Base-by-base conservation (phyloP, 2,888 invertebrate genomes). In the Leucophenga maculata region DNA sequence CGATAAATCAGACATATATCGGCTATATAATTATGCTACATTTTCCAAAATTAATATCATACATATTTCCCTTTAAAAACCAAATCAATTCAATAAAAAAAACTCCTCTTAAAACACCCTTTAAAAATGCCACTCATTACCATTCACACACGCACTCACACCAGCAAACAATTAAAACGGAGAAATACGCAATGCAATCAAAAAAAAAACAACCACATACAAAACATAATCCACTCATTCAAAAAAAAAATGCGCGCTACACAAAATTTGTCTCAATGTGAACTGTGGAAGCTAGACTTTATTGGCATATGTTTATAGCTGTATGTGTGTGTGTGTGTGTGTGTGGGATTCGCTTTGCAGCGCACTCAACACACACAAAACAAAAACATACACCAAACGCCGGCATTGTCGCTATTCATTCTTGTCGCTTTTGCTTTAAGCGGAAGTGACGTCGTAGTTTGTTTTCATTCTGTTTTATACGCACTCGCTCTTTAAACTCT, bases 371-470 rank as follows among this genome's bases (percentile, higher is more conserved):
- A n/a, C n/a, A n/a, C n/a, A n/a, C n/a, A 31, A 13, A 3, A 54
- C 54, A 32, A 4, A 18, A 39, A 39, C 60, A 60, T 18, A 22
- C 39, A 60, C 44, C 14, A 31, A 55, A 50, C 44, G 60, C 20
- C 67, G 55, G 65, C 60, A 39, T 67, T 48, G 59, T 60, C 57
- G n/a, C 14, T 11, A 1, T 39, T 39, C 39, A 39, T 39, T 39
- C 11, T 39, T 39, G 39, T 39, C 39, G 39, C 39, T 39, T n/a
- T 39, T 11, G 39, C 46, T 18, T 59, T 18, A 69, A 74, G 69
- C 74, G 74, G 74, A 74, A 74, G 74, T 74, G 74, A 74, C 74
- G 72, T 71, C 65, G 69, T 71, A n/a, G 48, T 22, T 18, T 62
- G 8, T 32, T 59, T 57, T 59, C 39, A 55, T 18, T 22, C 16